These are phyloP conservation scores for Cephus runcator DNA, from an alignment of 2,888 invertebrate species.

Conservation along the genomic window DNA sequence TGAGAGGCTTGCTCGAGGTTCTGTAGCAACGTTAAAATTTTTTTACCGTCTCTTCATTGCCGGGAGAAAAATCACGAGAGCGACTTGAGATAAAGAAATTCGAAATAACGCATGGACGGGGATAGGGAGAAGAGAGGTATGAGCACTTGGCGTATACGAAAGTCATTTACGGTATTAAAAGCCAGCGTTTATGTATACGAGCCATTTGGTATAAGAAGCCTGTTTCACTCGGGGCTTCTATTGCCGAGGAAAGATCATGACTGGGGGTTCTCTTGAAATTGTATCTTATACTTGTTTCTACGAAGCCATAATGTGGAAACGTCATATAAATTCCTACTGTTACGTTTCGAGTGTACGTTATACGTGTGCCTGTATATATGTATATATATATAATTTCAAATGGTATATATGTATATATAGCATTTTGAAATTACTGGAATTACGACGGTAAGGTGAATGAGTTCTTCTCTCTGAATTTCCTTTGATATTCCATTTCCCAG, in stretches of 20 bases:
- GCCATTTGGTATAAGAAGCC: neutral
- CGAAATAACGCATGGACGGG: neutral
- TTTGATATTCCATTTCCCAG: neutral
- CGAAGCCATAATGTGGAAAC: neutral
- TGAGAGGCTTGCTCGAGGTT: neutral
- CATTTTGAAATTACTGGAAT: neutral
- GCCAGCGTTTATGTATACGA: neutral
- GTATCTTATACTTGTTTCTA: neutral
- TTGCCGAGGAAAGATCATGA: neutral
- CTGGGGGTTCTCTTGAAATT: neutral
- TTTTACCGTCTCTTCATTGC: neutral
- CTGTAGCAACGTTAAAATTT: neutral
- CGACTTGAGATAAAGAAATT: neutral
- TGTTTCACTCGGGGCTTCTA: neutral
- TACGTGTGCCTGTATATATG: neutral
- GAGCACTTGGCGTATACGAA: neutral
- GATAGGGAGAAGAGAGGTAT: neutral
- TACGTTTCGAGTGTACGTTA: neutral
- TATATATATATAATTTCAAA: neutral
- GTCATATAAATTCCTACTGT: neutral
- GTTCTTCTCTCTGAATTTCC: neutral
- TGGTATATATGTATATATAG: neutral
- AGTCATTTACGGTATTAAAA: neutral
- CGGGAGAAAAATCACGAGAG: neutral
- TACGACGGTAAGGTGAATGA: neutral